A percentile compares a stretch with the other conserved stretches of the same genome.
Conservation (phyloP, 64 coral and sea anemone species). For the Pocillopora damicornis region DNA sequence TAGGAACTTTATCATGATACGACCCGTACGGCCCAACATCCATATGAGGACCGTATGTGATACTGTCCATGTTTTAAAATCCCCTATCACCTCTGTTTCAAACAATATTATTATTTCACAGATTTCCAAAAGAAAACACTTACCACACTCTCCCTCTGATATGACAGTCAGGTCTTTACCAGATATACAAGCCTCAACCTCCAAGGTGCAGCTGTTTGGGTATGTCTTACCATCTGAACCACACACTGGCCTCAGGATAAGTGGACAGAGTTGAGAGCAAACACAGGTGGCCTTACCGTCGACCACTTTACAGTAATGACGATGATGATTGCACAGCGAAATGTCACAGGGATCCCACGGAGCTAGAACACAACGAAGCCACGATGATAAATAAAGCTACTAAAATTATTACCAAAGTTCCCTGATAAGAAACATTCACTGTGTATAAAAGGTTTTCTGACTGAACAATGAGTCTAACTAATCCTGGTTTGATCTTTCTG, state of each 20-base stretch:
- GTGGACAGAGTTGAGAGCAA: constrained; percentile 40
- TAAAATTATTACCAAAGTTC: neutral
- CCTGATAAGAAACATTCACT: too few species aligned
- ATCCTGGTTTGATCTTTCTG: too few species aligned
- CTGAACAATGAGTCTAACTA: too few species aligned
- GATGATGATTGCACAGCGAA: constrained; percentile 59
- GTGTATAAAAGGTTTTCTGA: too few species aligned
- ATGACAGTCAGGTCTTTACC: constrained; percentile 50
- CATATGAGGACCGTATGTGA: too few species aligned
- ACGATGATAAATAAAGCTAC: neutral
- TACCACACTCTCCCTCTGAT: constrained; percentile 47
- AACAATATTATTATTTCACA: too few species aligned
- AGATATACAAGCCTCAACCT: constrained; percentile 58
- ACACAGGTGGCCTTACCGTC: constrained; percentile 58
- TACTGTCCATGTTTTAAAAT: too few species aligned
- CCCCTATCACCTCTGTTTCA: too few species aligned
- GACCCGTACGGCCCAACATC: too few species aligned
- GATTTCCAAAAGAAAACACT: neutral
- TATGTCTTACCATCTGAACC: constrained; percentile 65
- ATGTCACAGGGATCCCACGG: constrained; percentile 52
- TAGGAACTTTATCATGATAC: too few species aligned
- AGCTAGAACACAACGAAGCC: constrained; percentile 4
- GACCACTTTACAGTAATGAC: constrained; percentile 37
- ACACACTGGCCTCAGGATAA: constrained; percentile 50
- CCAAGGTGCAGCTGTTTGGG: constrained; percentile 47